Conservation (phyloP, 1,140 invertebrate species). For the Danaus melanippus region DNA sequence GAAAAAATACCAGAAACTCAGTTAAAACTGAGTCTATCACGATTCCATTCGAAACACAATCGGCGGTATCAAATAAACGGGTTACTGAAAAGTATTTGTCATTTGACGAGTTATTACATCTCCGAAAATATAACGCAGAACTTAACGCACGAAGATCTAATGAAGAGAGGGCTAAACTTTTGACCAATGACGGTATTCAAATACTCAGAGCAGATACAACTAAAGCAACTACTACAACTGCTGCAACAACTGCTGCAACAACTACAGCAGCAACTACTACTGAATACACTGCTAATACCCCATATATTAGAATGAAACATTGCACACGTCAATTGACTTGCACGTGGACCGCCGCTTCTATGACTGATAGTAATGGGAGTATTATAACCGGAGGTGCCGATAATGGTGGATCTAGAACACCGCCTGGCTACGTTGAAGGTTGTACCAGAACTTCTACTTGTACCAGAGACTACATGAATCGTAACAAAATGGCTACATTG, state of each 20-base stretch:
- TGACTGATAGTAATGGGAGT: constrained; percentile 31
- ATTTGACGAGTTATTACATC: constrained; percentile 59
- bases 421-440: constrained; percentile 56
- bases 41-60: constrained; percentile 18
- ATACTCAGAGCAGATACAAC: constrained; percentile 10
- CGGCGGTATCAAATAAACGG: constrained; percentile 15
- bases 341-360: constrained; percentile 49
- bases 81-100: constrained; percentile 61
- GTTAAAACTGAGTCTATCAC: constrained; percentile 45
- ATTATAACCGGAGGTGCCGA: constrained; percentile 17
- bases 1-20: constrained; percentile 11
- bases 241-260: constrained; percentile 8
- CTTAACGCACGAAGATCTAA: constrained; percentile 25
- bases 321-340: constrained; percentile 60
- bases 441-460: constrained; percentile 59
- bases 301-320: constrained; percentile 42
- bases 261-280: constrained; percentile 17
- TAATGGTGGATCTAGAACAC: constrained; percentile 39
- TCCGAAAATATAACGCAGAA: constrained; percentile 39
- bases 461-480: constrained; percentile 48
- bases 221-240: constrained; percentile 1
- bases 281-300: constrained; percentile 43
- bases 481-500: constrained; percentile 42
- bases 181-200: not conserved
- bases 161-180: constrained; percentile 6